These are phyloP conservation scores for Xiphorhynchus elegans DNA, from an alignment of 2,113 vertebrate species.

Conservation along the genomic window DNA sequence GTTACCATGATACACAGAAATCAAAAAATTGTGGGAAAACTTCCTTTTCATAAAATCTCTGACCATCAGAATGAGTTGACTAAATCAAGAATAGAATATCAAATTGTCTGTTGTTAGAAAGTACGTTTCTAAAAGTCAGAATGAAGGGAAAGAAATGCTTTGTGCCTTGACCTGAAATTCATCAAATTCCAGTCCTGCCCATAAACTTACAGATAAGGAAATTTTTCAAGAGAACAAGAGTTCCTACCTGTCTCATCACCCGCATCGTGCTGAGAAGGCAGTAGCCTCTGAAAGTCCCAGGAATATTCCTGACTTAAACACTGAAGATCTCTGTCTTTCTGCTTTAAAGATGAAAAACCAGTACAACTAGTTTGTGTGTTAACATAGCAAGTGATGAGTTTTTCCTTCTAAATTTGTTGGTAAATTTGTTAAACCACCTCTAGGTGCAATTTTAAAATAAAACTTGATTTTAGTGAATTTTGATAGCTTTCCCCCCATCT, in stretches of 20 bases:
- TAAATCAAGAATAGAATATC: not conserved
- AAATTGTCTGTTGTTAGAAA: not conserved
- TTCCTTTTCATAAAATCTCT: conserved; percentile 4
- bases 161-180: not conserved
- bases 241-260: not conserved
- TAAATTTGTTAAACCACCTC: not conserved
- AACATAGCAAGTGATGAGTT: not conserved
- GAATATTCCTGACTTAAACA: not conserved
- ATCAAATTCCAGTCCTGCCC: not conserved
- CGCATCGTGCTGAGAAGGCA: not conserved
- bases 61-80: not conserved
- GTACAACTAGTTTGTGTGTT: not conserved
- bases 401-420: not conserved
- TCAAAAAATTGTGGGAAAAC: not conserved
- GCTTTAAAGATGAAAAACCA: not conserved
- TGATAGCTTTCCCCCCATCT: accelerated
- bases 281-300: not conserved
- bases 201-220: not conserved
- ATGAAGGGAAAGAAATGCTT: not conserved
- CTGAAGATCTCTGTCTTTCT: not conserved
- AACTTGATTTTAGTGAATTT: not conserved
- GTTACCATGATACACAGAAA: not conserved
- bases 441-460: not conserved
- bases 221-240: not conserved
- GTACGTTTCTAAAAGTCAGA: not conserved